Evolutionary conservation across 2,888 invertebrate genomes (phyloP), one percentile per base, ranked within the genome.

Genomic region (Tipula lateralis): DNA sequence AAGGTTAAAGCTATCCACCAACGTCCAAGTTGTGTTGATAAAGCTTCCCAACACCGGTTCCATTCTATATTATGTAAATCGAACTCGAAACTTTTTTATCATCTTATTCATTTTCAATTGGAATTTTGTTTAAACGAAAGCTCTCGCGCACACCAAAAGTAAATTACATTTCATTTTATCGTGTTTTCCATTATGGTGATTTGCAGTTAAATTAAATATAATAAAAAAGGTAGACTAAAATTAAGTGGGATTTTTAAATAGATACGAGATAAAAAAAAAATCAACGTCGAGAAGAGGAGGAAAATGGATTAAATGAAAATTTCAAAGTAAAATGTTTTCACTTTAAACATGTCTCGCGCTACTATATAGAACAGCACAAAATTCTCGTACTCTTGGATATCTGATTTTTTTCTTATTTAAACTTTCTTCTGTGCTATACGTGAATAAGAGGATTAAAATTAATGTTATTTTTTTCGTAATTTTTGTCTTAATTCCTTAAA

Each of bases 281-380:
- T 12, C 0, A 24, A 44, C 44, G n/a, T 5, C 12, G 16, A 4
- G 16, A 6, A 44, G n/a, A 66, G 24, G 13, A 66, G 24, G 66
- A 66, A 66, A 66, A 66, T 66, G 66, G 66, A 66, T 66, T 66
- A 66, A 66, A 66, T 66, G 66, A 66, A 66, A 66, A 66, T 66
- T 66, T 66, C 66, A 66, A 66, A 66, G 66, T 66, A 66, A 12
- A n/a, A 66, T 66, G 19, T 66, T 66, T 24, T 66, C 66, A 66
- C 66, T 66, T 66, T 66, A 66, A 66, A 66, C 24, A 66, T 66
- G 7, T 66, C 13, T 66, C 9, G 6, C 50, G 66, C 13, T 66
- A 6, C 36, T 32, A 32, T 32, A 32, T 32, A 32, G 3, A 16
- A 24, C 7, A 66, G 24, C 9, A 66, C 66, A 66, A 24, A 24